phyloP scores from a whole-genome alignment of 1,140 invertebrate species.

The Eufriesea mexicana region DNA sequence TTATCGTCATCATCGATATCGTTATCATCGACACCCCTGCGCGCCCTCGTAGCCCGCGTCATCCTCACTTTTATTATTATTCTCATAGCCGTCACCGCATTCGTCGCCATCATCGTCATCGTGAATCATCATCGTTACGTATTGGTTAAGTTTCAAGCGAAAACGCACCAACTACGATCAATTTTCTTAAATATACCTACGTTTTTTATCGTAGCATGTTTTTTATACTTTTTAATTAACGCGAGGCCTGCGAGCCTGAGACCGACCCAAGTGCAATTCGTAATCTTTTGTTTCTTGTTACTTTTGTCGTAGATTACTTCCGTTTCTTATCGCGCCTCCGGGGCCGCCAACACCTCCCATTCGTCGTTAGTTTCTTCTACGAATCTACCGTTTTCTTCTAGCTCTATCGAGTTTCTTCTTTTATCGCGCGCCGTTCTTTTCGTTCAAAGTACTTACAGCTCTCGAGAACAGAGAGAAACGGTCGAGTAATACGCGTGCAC shows the following conservation, averaged over 20 bases:
- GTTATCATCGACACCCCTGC: conserved; percentile 22
- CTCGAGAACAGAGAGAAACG: neutral
- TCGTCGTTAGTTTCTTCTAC: conserved; percentile 42
- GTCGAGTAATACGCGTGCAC: neutral
- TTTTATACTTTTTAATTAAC: conserved; percentile 10
- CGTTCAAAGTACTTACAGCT: conserved; percentile 33
- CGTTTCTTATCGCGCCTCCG: conserved; percentile 1
- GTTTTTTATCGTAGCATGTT: neutral
- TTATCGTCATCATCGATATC: conserved; percentile 22
- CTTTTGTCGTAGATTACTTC: conserved; percentile 25
- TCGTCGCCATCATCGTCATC: neutral
- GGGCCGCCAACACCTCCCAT: conserved; percentile 21
- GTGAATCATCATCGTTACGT: neutral
- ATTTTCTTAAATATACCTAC: conserved; percentile 1
- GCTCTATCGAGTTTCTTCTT: neutral
- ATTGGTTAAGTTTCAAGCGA: neutral
- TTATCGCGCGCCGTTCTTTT: neutral
- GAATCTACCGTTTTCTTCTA: neutral
- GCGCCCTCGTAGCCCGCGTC: conserved; percentile 7
- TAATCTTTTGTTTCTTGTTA: conserved; percentile 39
- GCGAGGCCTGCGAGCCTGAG: neutral
- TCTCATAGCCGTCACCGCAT: no score
- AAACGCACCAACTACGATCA: conserved; percentile 1
- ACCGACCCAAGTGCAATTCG: conserved; percentile 46
- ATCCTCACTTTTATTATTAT: neutral